phyloP scores from a whole-genome alignment of 2,113 vertebrate genomes.

The Hippocampus zosterae region DNA sequence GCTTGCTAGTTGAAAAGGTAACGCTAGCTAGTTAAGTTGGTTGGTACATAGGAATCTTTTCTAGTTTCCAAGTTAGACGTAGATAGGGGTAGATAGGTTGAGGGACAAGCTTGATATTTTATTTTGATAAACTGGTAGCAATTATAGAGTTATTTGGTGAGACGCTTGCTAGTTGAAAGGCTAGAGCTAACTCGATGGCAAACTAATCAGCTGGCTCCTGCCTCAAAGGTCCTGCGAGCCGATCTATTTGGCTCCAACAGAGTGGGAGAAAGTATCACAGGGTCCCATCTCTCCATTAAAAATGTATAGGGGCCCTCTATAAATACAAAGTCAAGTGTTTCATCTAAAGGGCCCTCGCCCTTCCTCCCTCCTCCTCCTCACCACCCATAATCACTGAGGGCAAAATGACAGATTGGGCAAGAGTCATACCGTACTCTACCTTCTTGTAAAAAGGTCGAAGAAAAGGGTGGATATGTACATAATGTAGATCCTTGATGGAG shows the following conservation, averaged over 20 bases:
- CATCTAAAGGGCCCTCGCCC: constrained; percentile 56
- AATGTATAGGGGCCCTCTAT: constrained; percentile 69
- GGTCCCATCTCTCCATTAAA: constrained; percentile 64
- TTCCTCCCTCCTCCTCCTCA: constrained; percentile 1
- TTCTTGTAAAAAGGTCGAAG: background rate
- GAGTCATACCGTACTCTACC: constrained; percentile 13
- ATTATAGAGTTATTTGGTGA: no score
- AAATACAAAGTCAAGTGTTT: constrained; percentile 70
- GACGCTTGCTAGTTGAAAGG: no score
- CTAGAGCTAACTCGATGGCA: no score
- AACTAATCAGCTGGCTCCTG: background rate
- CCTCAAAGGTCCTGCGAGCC: constrained; percentile 31
- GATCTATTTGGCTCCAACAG: constrained; percentile 5
- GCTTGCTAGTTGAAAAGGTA: no score
- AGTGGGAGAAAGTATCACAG: background rate
- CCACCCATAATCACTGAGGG: constrained; percentile 11
- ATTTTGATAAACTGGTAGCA: no score
- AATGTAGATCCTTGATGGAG: background rate
- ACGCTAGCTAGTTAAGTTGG: no score
- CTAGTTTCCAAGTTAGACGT: no score
- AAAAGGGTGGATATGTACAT: background rate
- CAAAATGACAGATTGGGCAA: constrained; percentile 8
- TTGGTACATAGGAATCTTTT: no score
- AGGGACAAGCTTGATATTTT: no score
- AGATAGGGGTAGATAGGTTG: no score